Base-by-base conservation (phyloP, 2,888 invertebrate species). In the Phymatocera aterrima region DNA sequence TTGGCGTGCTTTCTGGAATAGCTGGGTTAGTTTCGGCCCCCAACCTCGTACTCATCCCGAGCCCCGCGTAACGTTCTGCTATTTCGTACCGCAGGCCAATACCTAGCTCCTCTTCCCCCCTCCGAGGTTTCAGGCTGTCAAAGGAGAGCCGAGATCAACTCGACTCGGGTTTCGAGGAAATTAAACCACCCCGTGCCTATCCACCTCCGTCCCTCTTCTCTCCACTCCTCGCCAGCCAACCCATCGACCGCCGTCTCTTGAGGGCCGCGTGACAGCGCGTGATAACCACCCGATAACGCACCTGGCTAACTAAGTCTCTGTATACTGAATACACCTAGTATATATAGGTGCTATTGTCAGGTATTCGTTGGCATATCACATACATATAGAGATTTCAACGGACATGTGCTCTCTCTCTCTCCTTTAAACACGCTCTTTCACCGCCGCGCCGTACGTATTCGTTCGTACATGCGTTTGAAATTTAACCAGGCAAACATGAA, bases 101-200 rank as follows among this genome's bases (percentile, higher is more conserved):
- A 75, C 57, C 75, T 51, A n/a, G n/a, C n/a, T 72, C 12, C 57
- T 28, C 15, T 15, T 43, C 24, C 75, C 15, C 54, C 18, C 51
- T 15, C 34, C 54, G 12, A 24, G 24, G 54, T 75, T n/a, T 75
- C 75, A 24, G 75, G 75, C 57, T 75, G 75, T 75, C 75, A 65
- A 51, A 68, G 77, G 81, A 68, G 82, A 81, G 81, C 82, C 78
- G 79, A 80, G 83, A 84, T 83, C 83, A 82, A 84, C 81, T 82
- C 82, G 83, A 85, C 86, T 88, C 87, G 82, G 83, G 87, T 88
- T 85, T 84, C 86, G 81, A 82, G 85, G 86, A 87, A 87, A 88
- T 88, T 88, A 87, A 88, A 87, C 75, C 60, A 54, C 40, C 75
- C 75, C n/a, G n/a, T n/a, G n/a, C n/a, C 72, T 15, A 10, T 31